Evolutionary conservation across 2,113 vertebrate genomes (phyloP), one percentile per base, ranked within the genome.

Genomic region (Aptenodytes patagonicus): DNA sequence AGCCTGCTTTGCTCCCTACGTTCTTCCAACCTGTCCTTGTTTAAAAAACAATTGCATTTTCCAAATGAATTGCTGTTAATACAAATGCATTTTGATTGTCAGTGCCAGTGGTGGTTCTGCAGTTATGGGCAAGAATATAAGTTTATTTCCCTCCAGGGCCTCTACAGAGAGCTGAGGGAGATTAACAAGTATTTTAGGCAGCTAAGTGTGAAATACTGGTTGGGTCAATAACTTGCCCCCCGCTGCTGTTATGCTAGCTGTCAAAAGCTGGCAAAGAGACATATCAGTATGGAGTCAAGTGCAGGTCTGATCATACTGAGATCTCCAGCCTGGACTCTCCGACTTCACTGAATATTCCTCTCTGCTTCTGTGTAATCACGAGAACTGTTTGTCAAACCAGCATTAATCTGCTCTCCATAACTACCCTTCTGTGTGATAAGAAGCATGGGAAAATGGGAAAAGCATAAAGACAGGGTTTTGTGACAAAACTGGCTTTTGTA

Each of bases 101-200:
- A 51, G 72, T 49, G 71, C 46, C 52, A 51, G 77, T 55, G 64
- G n/a, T 90, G 66, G 42, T 29, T 78, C 87, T 92, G 71, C 52
- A 78, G 86, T 81, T 79, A 55, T 7, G 51, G 86, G 44, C 28
- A 64, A 44, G 44, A 89, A 66, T 21, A 55, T 7, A 70, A 83
- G 49, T 64, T 94, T 71, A 61, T 89, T 82, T 80, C 60, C 85
- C 89, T 70, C 64, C 55, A 93, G 60, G 52, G 87, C 40, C 49
- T 79, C 17, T 12, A 26, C 57, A 70, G 75, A 76, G 65, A 87
- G 70, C 77, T 87, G 52, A 78, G 81, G 66, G 78, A 95, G 70
- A 90, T 88, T 66, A 96, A 94, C 84, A 71, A 76, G 57, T 44
- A 80, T 76, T 93, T 95, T 73, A 86, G 93, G 95, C 92, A 96